These are phyloP conservation scores for Rhopalosiphum nymphaeae DNA, from an alignment of 2,888 invertebrate genomes.

Conservation along the genomic window DNA sequence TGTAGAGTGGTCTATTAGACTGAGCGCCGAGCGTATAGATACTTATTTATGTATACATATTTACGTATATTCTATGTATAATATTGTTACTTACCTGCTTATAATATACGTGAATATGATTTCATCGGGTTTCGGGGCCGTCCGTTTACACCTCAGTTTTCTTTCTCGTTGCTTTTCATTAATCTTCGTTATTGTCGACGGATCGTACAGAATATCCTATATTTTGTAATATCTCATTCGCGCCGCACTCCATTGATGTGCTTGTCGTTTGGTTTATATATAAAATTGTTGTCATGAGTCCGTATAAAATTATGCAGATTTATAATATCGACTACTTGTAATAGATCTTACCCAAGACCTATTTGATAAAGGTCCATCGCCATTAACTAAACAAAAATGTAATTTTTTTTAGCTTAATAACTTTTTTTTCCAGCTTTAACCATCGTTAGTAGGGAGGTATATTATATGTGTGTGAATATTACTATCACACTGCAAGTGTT, in stretches of 20 bases:
- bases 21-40: background rate
- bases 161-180: background rate
- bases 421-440: too few species aligned
- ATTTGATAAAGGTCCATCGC: too few species aligned
- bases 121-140: background rate
- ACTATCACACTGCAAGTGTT: too few species aligned
- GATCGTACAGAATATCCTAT: background rate
- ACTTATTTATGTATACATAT: background rate
- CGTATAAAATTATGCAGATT: background rate
- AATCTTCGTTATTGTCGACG: background rate
- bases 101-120: background rate
- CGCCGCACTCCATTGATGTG: background rate
- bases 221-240: background rate
- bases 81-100: background rate
- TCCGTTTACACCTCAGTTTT: background rate
- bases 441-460: too few species aligned
- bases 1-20: slow-evolving; percentile 14
- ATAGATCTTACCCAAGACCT: too few species aligned
- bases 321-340: background rate
- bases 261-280: background rate
- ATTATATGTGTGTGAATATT: too few species aligned
- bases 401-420: too few species aligned
- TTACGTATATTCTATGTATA: background rate
- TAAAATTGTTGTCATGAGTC: background rate
- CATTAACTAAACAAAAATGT: too few species aligned